Base-by-base conservation (phyloP, 2,113 vertebrate species). In the Platichthys flesus region DNA sequence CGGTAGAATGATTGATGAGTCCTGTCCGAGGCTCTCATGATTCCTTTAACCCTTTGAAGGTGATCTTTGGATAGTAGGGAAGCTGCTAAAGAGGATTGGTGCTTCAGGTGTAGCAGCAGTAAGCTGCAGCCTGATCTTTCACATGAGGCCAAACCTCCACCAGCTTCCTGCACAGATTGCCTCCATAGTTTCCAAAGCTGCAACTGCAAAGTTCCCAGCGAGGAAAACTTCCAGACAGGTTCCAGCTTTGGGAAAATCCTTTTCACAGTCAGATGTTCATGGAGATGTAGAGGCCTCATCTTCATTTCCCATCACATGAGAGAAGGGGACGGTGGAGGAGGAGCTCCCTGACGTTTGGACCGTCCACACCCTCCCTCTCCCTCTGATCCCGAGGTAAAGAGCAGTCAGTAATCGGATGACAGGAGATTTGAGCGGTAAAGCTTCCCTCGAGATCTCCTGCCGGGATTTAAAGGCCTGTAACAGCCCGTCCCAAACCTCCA, bases 371-470 rank as follows among this genome's bases (percentile, higher is more conserved):
- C 59, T 72, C 31, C 5, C 40, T 23, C 60, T 42, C 28, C n/a
- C 35, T n/a, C 79, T 91, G 85, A 87, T 93, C 89, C 83, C 7
- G 23, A 72, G 76, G 87, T 85, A 90, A 89, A 91, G 87, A 91
- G 84, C 85, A 84, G 79, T 74, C 71, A 61, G 79, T 94, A 94
- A 94, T 94, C 84, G 89, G 92, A 95, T 94, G 91, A 93, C 81
- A 82, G 88, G 71, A 90, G 92, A 93, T 93, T 93, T 89, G 73
- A 89, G 47, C 49, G 3, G 40, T 83, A 90, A 91, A 93, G 83
- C 90, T 85, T 87, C 80, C 82, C 65, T 69, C 83, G 79, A 91
- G 87, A 88, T 87, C 72, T 90, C 78, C 83, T 81, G 76, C 67
- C 4, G 14, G 79, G 88, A 85, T 88, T 92, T 92, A 89, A 78